Evolutionary conservation across 2,113 vertebrate species (phyloP).

Genomic region (Neogale vison): DNA sequence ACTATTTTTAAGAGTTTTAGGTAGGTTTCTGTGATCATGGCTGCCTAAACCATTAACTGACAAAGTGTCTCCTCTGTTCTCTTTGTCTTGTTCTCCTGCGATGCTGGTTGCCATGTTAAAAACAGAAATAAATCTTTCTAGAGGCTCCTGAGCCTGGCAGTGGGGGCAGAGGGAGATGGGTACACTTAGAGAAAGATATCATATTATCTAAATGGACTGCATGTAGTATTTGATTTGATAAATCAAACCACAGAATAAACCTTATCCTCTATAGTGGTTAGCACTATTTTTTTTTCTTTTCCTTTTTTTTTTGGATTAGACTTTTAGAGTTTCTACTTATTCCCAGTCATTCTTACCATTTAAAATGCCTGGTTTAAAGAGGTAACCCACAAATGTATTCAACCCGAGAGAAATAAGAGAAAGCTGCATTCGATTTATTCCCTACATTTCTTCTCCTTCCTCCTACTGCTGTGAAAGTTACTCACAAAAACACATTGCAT

Average conservation of each 20-base stretch:
- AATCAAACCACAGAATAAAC: conserved; percentile 9
- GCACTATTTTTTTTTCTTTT: background rate
- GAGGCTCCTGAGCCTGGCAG: background rate
- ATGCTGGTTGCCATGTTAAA: background rate
- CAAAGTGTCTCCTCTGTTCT: background rate
- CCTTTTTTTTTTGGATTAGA: background rate
- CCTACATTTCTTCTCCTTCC: background rate
- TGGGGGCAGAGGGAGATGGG: background rate
- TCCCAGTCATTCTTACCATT: background rate
- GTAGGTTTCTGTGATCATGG: background rate
- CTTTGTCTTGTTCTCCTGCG: background rate
- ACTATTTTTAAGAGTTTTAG: background rate
- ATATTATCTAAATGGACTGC: background rate
- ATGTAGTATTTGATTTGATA: background rate
- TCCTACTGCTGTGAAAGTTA: background rate
- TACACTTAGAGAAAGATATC: background rate
- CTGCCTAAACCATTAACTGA: background rate
- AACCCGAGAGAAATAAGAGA: background rate
- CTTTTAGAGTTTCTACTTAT: conserved; percentile 33
- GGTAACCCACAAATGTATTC: background rate
- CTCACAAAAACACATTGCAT: background rate
- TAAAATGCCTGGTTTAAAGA: background rate
- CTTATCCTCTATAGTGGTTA: background rate
- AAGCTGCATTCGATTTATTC: background rate
- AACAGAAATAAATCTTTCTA: background rate